Percentiles rank a stretch among this genome's conserved stretches.
phyloP scores from a whole-genome alignment of 2,113 vertebrate genomes.

The Carlito syrichta region DNA sequence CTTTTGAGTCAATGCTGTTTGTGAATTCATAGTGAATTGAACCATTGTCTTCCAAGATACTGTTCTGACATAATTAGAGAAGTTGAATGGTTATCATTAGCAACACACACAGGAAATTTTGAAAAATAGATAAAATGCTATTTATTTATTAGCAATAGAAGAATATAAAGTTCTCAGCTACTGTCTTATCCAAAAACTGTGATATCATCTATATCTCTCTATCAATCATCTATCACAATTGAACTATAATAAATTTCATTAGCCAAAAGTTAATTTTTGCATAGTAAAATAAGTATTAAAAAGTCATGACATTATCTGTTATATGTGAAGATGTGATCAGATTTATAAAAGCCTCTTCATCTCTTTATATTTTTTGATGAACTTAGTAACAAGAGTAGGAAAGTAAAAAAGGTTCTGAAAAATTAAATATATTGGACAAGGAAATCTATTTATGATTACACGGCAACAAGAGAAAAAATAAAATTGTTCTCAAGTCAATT shows the following conservation, averaged over 20 bases:
- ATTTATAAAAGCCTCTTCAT: conserved; percentile 21
- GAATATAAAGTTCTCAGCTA: not conserved
- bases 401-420: not conserved
- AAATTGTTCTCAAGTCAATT: not conserved
- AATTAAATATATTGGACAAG: not conserved
- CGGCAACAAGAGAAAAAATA: not conserved
- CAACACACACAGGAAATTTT: conserved; percentile 29
- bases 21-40: conserved; percentile 58
- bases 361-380: conserved; percentile 2
- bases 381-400: not conserved
- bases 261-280: conserved; percentile 34
- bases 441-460: not conserved
- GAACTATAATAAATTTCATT: too few species aligned
- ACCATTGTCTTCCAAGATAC: conserved; percentile 56
- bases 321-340: not conserved
- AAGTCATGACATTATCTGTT: not conserved
- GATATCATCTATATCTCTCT: not conserved
- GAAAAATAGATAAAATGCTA: conserved; percentile 43
- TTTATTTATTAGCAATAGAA: conserved; percentile 45
- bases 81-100: conserved; percentile 38
- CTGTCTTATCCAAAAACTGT: not conserved
- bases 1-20: conserved; percentile 45
- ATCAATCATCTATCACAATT: not conserved
- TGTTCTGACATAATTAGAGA: conserved; percentile 60
- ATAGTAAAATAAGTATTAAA: conserved; percentile 40